Evolutionary conservation across 2,113 vertebrate genomes (phyloP).

Genomic region (Notechis scutatus): DNA sequence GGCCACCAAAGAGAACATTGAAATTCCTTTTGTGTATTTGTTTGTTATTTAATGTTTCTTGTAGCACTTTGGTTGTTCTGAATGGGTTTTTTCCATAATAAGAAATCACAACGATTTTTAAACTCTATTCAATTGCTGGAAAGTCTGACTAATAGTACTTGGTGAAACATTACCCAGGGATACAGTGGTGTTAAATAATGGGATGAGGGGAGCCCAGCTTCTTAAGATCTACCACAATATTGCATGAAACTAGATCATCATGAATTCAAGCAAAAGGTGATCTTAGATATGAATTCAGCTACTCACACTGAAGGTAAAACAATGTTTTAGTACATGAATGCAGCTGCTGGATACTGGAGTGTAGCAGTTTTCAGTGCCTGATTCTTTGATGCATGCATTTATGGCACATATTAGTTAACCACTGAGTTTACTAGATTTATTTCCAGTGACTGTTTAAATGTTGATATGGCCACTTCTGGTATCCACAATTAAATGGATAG

Average conservation of each 20-base stretch:
- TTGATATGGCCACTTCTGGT: neutral
- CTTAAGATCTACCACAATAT: neutral
- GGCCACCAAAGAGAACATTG: neutral
- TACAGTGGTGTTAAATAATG: neutral
- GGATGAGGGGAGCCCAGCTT: neutral
- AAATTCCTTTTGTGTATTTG: neutral
- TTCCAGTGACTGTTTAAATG: neutral
- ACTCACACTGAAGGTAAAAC: neutral
- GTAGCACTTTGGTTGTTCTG: neutral
- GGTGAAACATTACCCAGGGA: neutral
- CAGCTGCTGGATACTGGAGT: neutral
- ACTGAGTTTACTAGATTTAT: neutral
- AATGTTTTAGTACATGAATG: neutral
- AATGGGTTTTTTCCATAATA: neutral
- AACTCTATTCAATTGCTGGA: neutral
- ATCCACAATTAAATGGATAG: neutral
- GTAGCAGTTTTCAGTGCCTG: neutral
- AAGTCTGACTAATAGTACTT: neutral
- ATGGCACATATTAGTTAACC: neutral
- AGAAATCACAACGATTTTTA: neutral
- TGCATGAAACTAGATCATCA: neutral
- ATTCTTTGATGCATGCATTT: neutral
- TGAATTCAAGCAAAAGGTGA: neutral
- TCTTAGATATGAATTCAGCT: neutral
- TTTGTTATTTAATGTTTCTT: neutral